Evolutionary conservation across 2,797 vertebrate species (phyloP).

Genomic region (Peromyscus melanophrys): DNA sequence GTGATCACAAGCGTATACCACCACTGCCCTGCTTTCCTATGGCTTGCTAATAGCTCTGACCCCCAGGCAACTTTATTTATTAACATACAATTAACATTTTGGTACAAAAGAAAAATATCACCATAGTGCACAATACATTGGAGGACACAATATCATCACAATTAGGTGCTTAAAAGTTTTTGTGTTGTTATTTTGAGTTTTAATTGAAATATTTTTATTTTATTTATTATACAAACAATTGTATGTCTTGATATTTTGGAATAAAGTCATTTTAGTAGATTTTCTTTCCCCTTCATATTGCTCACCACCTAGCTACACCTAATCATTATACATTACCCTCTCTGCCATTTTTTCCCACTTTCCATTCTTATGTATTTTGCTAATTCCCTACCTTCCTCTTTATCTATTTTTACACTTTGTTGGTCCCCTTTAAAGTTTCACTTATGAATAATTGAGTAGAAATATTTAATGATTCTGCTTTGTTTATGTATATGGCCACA

Average conservation of each 20-base stretch:
- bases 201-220: neutral
- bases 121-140: too few species aligned
- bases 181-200: neutral
- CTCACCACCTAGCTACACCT: too few species aligned
- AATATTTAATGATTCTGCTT: neutral
- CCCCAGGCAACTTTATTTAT: too few species aligned
- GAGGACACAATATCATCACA: too few species aligned
- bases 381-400: too few species aligned
- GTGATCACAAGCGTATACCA: too few species aligned
- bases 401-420: neutral
- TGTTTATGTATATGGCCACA: neutral
- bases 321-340: too few species aligned
- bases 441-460: neutral
- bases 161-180: neutral
- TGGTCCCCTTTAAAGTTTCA: neutral
- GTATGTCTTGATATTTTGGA: neutral
- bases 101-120: too few species aligned
- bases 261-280: neutral
- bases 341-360: neutral
- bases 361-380: neutral
- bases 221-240: neutral
- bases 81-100: too few species aligned
- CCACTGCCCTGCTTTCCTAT: too few species aligned
- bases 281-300: too few species aligned
- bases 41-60: too few species aligned